Evolutionary conservation across 2,797 vertebrate species (phyloP), one percentile per base, ranked within the genome.

Genomic region (Sebastes trivittatus): DNA sequence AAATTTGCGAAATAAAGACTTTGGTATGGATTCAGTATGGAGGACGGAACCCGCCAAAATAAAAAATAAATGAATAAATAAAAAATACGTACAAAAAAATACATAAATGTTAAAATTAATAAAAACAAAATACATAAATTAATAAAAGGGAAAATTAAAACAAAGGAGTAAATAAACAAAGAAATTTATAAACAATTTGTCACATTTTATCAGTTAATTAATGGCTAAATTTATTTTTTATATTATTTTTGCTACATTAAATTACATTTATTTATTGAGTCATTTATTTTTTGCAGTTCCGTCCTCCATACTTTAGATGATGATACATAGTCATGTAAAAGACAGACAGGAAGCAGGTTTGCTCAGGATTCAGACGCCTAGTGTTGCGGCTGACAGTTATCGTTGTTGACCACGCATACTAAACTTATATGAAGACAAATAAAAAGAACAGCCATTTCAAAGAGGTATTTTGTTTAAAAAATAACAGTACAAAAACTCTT

Each of bases 381-480:
- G 30, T 7, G 59, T 11, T 11, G 8, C n/a, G 23, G 67, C 56
- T 58, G 34, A 18, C 22, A 18, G 13, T 30, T 4, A 7, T 36
- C 11, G 3, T 6, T 27, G 32, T 16, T 23, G 9, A 67, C 22
- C 38, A 61, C 55, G 34, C 22, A 42, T 20, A 64, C 7, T 68
- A 7, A 59, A 61, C 20, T 14, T 7, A 67, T 4, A 68, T 18
- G 13, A 70, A 72, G 56, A 69, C 36, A 36, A 71, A 79, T 4
- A 56, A 71, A 68, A 32, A 49, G 20, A 56, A 60, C 22, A 58
- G 6, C 7, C 34, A 20, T 30, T 64, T 58, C n/a, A 61, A 77
- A 84, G 78, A 78, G 66, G 62, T 52, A 80, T 82, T 90, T 86
- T 78, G 7, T 86, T 89, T 73, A 83, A 68, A 93, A 93, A 90